A percentile compares a stretch with the other conserved stretches of the same genome.
Conservation (phyloP, 2,113 vertebrate genomes). For the Percopsis transmontana region DNA sequence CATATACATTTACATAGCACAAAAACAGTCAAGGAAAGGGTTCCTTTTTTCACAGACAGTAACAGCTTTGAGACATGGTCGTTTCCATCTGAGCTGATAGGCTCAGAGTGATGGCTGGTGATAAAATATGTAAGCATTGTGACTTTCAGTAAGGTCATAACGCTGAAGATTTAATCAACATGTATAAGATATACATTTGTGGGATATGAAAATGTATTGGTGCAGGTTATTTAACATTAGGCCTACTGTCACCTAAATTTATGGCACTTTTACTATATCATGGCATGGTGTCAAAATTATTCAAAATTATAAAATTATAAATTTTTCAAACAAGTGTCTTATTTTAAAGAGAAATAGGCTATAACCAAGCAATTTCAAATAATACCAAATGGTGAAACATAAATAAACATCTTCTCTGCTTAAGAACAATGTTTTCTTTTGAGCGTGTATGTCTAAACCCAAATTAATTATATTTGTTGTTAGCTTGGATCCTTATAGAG, state of each 20-base stretch:
- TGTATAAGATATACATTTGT: conserved; percentile 1
- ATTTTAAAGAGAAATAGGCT: conserved; percentile 29
- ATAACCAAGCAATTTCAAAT: conserved; percentile 45
- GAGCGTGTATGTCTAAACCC: neutral
- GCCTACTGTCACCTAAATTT: conserved; percentile 15
- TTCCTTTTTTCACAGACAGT: conserved; percentile 42
- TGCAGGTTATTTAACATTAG: too few relatives aligned
- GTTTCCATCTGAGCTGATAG: conserved; percentile 70
- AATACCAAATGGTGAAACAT: conserved; percentile 46
- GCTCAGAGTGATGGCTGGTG: conserved; percentile 79
- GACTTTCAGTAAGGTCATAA: neutral
- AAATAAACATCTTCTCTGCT: conserved; percentile 52
- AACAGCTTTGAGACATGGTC: conserved; percentile 81
- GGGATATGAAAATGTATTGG: conserved; percentile 3
- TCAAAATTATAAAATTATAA: conserved; percentile 15
- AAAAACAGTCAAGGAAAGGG: neutral
- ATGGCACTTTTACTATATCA: conserved; percentile 45
- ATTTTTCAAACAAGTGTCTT: conserved; percentile 28
- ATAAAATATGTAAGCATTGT: conserved; percentile 55
- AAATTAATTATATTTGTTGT: too few relatives aligned
- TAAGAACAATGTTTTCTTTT: conserved; percentile 13
- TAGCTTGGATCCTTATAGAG: too few relatives aligned
- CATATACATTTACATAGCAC: too few relatives aligned
- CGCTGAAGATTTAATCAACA: neutral
- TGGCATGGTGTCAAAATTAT: conserved; percentile 9